Evolutionary conservation across 2,888 invertebrate genomes (phyloP).

Genomic region (Calliphora vomitoria): DNA sequence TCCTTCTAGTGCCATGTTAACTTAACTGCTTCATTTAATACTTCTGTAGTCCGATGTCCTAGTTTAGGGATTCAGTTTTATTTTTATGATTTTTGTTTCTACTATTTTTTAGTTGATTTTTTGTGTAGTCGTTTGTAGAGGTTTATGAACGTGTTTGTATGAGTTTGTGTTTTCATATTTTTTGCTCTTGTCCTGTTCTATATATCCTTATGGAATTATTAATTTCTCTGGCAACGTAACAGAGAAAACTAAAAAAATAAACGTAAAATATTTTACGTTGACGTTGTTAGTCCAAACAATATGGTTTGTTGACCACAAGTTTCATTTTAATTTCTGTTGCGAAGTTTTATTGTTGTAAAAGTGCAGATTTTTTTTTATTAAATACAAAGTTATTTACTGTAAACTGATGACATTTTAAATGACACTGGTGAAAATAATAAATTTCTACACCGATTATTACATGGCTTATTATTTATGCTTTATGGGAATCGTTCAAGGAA

Average conservation of each 20-base stretch:
- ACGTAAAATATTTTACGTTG: slow-evolving; percentile 38
- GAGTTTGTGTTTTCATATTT: slow-evolving; percentile 65
- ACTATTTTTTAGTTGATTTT: background rate
- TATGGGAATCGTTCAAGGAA: background rate
- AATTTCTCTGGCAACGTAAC: slow-evolving; percentile 77
- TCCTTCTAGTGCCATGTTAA: slow-evolving; percentile 64
- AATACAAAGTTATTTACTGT: slow-evolving; percentile 13
- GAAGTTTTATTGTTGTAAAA: slow-evolving; percentile 49
- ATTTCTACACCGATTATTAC: background rate
- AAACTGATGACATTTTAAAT: slow-evolving; percentile 12
- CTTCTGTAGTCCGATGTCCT: slow-evolving; percentile 74
- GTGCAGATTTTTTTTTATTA: slow-evolving; percentile 5
- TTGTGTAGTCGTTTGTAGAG: slow-evolving; percentile 27
- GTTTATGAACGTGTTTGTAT: slow-evolving; percentile 1
- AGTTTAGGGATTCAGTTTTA: slow-evolving; percentile 56
- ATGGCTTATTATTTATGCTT: background rate
- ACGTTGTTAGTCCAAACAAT: slow-evolving; percentile 55
- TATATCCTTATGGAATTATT: slow-evolving; percentile 79
- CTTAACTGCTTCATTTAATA: slow-evolving; percentile 80
- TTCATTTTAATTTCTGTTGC: slow-evolving; percentile 54
- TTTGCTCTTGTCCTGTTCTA: slow-evolving; percentile 40
- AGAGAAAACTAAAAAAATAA: slow-evolving; percentile 1
- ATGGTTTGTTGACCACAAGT: slow-evolving; percentile 65
- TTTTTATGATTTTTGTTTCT: slow-evolving; percentile 18
- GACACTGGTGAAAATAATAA: background rate